Evolutionary conservation across 1,140 invertebrate species (phyloP).

Genomic region (Bombus sibiricus): DNA sequence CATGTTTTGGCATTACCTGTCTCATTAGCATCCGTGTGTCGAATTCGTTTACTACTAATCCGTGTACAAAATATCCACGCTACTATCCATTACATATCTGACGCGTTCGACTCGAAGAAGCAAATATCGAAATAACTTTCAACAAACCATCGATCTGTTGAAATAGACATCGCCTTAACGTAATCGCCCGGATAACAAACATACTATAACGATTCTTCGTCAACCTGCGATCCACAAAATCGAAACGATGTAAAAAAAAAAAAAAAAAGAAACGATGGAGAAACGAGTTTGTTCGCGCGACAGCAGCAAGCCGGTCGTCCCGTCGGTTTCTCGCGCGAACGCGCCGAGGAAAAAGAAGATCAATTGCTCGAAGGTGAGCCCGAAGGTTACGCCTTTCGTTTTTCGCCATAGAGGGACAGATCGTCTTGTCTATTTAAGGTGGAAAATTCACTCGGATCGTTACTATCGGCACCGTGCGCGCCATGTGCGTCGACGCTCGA

Average conservation of each 20-base stretch:
- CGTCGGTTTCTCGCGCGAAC: constrained; percentile 36
- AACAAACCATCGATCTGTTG: neutral
- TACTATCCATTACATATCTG: neutral
- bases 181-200: neutral
- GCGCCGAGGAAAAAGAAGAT: constrained; percentile 58
- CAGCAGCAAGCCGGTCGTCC: constrained; percentile 20
- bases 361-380: constrained; percentile 63
- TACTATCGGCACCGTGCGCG: constrained; percentile 52
- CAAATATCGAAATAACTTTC: neutral
- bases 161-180: neutral
- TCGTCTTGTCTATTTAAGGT: constrained; percentile 69
- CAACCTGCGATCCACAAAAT: neutral
- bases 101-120: neutral
- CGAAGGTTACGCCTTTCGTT: constrained; percentile 70
- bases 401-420: constrained; percentile 68
- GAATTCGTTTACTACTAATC: constrained; percentile 18
- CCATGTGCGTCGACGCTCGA: constrained; percentile 60
- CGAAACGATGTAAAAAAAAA: neutral
- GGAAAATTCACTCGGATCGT: constrained; percentile 71
- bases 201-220: neutral
- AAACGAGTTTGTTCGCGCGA: constrained; percentile 39
- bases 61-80: neutral
- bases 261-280: neutral
- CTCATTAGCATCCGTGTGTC: constrained; percentile 63
- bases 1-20: constrained; percentile 59